A percentile compares a stretch with the other conserved stretches of the same genome.
Evolutionary conservation across 2,888 invertebrate genomes (phyloP).

Genomic region (Xiphydria camelus): DNA sequence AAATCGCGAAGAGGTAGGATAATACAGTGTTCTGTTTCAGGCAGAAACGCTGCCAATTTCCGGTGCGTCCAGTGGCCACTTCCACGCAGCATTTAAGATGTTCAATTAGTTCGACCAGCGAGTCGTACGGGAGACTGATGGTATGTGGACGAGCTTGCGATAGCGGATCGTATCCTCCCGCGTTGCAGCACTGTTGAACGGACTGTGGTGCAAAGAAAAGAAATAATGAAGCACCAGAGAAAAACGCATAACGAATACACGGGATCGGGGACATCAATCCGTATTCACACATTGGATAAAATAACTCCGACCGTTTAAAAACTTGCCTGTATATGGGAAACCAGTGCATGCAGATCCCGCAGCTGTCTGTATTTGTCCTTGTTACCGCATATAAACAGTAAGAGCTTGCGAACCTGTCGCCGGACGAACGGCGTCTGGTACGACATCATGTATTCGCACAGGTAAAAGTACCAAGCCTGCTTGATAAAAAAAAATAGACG

Average conservation of each 20-base stretch:
- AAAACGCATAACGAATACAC: too few species aligned
- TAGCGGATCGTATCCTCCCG: conserved; percentile 60
- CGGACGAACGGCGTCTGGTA: conserved; percentile 87
- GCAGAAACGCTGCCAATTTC: conserved; percentile 95
- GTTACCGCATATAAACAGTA: conserved; percentile 90
- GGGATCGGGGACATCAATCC: too few species aligned
- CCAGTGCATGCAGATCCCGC: conserved; percentile 90
- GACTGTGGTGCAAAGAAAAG: conserved; percentile 46
- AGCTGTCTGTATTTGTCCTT: conserved; percentile 94
- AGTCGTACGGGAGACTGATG: conserved; percentile 78
- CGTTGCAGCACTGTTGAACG: conserved; percentile 62
- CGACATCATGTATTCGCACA: conserved; percentile 96
- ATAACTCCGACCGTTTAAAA: too few species aligned
- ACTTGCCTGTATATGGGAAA: conserved; percentile 78
- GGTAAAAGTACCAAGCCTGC: conserved; percentile 74
- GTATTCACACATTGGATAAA: too few species aligned
- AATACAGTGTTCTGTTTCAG: conserved; percentile 74
- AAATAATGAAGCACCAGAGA: conserved; percentile 1
- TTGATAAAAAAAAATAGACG: conserved; percentile 28
- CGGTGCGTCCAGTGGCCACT: conserved; percentile 86
- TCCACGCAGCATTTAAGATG: conserved; percentile 93
- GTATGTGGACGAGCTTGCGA: conserved; percentile 58
- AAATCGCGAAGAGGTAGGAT: conserved; percentile 82
- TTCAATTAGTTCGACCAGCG: conserved; percentile 91
- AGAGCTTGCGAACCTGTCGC: conserved; percentile 88